Evolutionary conservation across 2,797 vertebrate genomes (phyloP).

Genomic region (Peromyscus aztecus): DNA sequence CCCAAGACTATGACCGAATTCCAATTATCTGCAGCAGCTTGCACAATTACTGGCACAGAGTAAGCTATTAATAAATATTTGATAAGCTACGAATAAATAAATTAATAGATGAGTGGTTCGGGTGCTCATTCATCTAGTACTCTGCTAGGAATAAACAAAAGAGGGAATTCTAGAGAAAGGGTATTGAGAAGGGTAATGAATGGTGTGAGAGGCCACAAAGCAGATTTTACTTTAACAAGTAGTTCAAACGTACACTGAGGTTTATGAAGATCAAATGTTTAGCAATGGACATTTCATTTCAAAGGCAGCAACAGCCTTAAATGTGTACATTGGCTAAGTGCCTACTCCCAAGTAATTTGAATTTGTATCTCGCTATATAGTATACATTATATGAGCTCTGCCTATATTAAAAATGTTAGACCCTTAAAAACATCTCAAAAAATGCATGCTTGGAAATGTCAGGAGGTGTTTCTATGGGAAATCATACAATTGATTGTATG

Average conservation of each 20-base stretch:
- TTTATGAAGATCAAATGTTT: background rate
- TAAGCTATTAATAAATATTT: conserved; percentile 46
- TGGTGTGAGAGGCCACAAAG: background rate
- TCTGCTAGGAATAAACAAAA: conserved; percentile 31
- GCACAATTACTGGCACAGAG: background rate
- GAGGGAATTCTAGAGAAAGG: conserved; percentile 17
- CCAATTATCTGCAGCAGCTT: background rate
- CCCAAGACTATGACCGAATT: background rate
- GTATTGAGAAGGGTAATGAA: background rate
- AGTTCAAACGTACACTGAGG: background rate
- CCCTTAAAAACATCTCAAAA: conserved; percentile 35
- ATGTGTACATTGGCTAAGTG: background rate
- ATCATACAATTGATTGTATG: conserved; percentile 15
- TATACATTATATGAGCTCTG: background rate
- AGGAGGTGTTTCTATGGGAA: background rate
- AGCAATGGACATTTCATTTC: background rate
- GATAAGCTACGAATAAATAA: conserved; percentile 46
- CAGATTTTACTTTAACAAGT: conserved; percentile 9
- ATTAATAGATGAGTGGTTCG: background rate
- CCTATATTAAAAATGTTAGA: background rate
- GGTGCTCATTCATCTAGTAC: background rate
- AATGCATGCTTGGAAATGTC: background rate
- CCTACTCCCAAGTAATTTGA: conserved; percentile 22
- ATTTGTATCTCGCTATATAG: conserved; percentile 21
- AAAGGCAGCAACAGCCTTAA: background rate